Base-by-base conservation (phyloP, 1,140 invertebrate genomes). In the Bathynomus jamesi region DNA sequence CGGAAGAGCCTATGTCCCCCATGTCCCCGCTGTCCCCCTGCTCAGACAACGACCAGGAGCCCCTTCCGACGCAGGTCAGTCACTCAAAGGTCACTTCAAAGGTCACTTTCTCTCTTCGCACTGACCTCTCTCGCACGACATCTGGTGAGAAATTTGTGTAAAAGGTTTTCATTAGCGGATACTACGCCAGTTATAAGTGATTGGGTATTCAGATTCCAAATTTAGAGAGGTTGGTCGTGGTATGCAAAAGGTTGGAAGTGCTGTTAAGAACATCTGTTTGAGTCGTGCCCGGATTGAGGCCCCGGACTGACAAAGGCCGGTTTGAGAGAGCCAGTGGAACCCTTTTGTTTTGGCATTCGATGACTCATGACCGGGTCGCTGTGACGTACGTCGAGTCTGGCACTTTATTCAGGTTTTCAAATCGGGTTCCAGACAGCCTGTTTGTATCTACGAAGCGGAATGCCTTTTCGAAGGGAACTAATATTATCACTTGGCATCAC, bases 1-100 rank as follows among this genome's bases (percentile, higher is more conserved):
- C 53, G 31, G 66, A 67, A 25, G 66, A 67, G 66, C 66, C 66
- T n/a, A 67, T 67, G 66, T 67, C 66, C 29, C 66, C 66, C 28
- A 67, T 67, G 66, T 67, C 66, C n/a, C 66, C 66, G 21, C 30
- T 46, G 27, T 32, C 66, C 17, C 66, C 66, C 31, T 25, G 31
- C 66, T 25, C 66, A 32, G 24, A 46, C 24, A 32, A 67, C 66
- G 28, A 30, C 7, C 65, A 28, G 13, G 27, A 66, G 13, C 27
- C 32, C 31, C 28, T 46, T 27, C 31, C 53, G 8, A 66, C 28
- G 11, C 28, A 30, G 24, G 65, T 29, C 28, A 28, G 24, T 66
- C 21, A 21, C n/a, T n/a, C n/a, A n/a, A n/a, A n/a, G n/a, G 24
- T 64, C 25, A 8, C 21, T 64, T 28, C 17, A 28, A 29, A 29